phyloP scores from a whole-genome alignment of 2,888 invertebrate species.

The Lydus trimaculatus region DNA sequence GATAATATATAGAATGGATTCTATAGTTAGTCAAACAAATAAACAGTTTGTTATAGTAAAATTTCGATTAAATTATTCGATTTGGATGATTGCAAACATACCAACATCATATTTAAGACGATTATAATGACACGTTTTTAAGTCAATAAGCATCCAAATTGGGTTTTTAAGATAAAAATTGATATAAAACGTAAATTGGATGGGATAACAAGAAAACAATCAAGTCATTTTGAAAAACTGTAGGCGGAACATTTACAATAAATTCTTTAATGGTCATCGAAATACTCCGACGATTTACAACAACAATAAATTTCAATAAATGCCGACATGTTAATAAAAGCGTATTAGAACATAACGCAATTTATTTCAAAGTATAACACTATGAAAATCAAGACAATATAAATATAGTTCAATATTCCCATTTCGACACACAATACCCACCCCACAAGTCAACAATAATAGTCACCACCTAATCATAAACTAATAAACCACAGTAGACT shows the following conservation, averaged over 20 bases:
- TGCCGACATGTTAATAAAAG: slow-evolving; percentile 28
- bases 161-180: not conserved
- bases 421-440: not conserved
- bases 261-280: not conserved
- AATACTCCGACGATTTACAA: slow-evolving; percentile 16
- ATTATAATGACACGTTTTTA: slow-evolving; percentile 18
- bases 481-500: slow-evolving; percentile 35
- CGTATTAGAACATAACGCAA: slow-evolving; percentile 25
- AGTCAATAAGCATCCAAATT: not conserved
- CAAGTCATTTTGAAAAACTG: not conserved
- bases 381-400: slow-evolving; percentile 1
- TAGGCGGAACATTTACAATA: not conserved
- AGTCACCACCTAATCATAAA: slow-evolving; percentile 32
- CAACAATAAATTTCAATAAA: slow-evolving; percentile 31
- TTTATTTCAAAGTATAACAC: slow-evolving; percentile 11
- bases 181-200: not conserved
- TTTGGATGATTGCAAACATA: not conserved
- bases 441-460: not conserved
- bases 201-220: not conserved
- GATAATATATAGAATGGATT: slow-evolving; percentile 30
- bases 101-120: not conserved
- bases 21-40: not conserved
- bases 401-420: not conserved
- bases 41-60: not conserved
- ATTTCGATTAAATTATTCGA: not conserved